Evolutionary conservation across 2,888 invertebrate species (phyloP), one percentile per base, ranked within the genome.

Genomic region (Merodon equestris): DNA sequence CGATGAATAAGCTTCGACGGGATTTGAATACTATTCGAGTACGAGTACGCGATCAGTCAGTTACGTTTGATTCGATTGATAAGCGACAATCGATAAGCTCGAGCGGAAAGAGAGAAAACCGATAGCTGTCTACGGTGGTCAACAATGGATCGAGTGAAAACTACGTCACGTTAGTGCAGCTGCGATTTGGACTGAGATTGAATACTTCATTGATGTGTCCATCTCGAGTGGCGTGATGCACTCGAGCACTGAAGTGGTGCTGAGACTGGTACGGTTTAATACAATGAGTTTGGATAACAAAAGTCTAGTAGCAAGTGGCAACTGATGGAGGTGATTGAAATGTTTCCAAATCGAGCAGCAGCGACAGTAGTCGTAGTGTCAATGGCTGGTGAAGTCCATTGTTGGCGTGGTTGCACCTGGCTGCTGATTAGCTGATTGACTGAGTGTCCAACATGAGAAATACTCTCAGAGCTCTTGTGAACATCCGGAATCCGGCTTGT

Each of bases 191-290:
- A 15, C 45, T 10, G 47, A 71, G 76, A 76, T 76, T 71, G 66
- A 76, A 45, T 76, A 27, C 60, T 27, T 66, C 72, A 76, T 76
- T 76, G 60, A 76, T 27, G 60, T 76, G 76, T 76, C 76, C 54
- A 76, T 76, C 76, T 64, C 51, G 34, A 19, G 12, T 50, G 51
- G 19, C 34, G 40, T 17, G 61, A 15, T 64, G 64, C 75, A 75
- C 75, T 75, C 74, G 50, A 51, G 63, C 57, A 70, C 50, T 67
- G 40, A 17, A 48, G 13, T 44, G 9, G 17, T 36, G 13, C 13
- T 9, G 38, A 54, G n/a, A n/a, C n/a, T n/a, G 27, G 17, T 61
- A 60, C 67, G 60, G 67, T 74, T 74, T 27, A 27, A 27, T 68
- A 74, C 74, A 74, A 68, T 57, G 74, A 61, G 67, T 74, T 68